Conservation (phyloP, 1,140 invertebrate genomes). For the Drosophila athabasca region DNA sequence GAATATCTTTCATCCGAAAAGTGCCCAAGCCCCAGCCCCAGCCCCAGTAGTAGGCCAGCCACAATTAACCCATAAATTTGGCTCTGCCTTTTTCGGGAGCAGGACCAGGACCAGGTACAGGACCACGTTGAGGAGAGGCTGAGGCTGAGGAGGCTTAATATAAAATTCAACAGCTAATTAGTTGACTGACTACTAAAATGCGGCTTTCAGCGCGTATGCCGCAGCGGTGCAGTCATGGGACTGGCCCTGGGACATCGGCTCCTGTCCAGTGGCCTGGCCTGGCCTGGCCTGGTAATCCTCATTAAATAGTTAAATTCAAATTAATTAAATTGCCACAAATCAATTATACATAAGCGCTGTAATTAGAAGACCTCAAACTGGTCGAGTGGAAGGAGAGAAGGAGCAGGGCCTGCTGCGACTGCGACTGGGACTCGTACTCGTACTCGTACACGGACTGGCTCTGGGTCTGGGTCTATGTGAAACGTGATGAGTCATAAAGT, state of each 20-base stretch:
- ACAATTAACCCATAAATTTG: slow-evolving; percentile 47
- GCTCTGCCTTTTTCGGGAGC: slow-evolving; percentile 12
- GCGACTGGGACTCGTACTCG: too few species aligned
- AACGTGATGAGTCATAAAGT: slow-evolving; percentile 46
- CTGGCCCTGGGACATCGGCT: slow-evolving; percentile 13
- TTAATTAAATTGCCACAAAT: slow-evolving; percentile 82
- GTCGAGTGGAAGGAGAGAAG: slow-evolving; percentile 1
- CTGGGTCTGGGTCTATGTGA: background rate
- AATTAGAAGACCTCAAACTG: slow-evolving; percentile 74
- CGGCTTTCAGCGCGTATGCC: slow-evolving; percentile 65
- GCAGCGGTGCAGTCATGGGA: slow-evolving; percentile 21
- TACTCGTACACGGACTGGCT: too few species aligned
- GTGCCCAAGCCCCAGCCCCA: too few species aligned
- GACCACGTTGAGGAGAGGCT: slow-evolving; percentile 34
- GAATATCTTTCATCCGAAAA: slow-evolving; percentile 2
- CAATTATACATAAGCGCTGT: slow-evolving; percentile 80
- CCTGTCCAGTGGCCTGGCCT: background rate
- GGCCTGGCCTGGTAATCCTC: slow-evolving; percentile 65
- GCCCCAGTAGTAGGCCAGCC: background rate
- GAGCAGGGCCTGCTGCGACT: background rate
- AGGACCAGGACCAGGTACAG: background rate
- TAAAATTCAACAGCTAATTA: slow-evolving; percentile 80
- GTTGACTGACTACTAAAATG: slow-evolving; percentile 70
- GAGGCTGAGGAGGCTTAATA: slow-evolving; percentile 51
- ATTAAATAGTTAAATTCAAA: slow-evolving; percentile 82